Percentiles rank a stretch among this genome's conserved stretches.
Evolutionary conservation across 35 echinoderm and acorn worm species (phyloP).

Genomic region (Ophioderma brevispina): DNA sequence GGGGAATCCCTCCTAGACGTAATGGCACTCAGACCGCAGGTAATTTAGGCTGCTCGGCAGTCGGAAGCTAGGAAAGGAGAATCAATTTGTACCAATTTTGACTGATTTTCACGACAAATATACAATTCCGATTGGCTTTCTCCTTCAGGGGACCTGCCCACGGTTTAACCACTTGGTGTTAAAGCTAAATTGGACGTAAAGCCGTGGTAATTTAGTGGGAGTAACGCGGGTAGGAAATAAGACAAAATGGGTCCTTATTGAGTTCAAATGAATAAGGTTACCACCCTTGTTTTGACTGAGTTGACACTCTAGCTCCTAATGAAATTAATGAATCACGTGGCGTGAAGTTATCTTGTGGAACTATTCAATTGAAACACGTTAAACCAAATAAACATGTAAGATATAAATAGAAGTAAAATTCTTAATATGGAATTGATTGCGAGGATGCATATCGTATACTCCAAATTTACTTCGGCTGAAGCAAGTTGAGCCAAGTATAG

Average conservation of each 20-base stretch:
- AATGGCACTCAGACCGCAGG: no score
- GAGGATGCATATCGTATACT: no score
- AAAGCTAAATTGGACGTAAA: neutral
- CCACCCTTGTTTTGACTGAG: constrained; percentile 1
- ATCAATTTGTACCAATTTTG: neutral
- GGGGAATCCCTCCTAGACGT: neutral
- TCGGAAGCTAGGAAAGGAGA: neutral
- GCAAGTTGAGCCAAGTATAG: no score
- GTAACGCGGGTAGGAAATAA: neutral
- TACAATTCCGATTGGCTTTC: neutral
- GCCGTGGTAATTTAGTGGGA: neutral
- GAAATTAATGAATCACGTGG: neutral
- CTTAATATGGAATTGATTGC: no score
- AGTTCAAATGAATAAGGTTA: neutral
- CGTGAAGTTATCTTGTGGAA: neutral
- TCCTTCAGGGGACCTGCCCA: neutral
- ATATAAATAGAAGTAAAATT: no score
- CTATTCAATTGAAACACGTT: neutral
- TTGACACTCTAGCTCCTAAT: neutral
- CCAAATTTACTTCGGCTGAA: no score
- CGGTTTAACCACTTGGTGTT: neutral
- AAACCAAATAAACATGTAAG: no score
- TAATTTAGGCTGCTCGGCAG: neutral
- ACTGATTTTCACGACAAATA: neutral
- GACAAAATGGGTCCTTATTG: neutral